Evolutionary conservation across 2,797 vertebrate genomes (phyloP), one percentile per base, ranked within the genome.

Genomic region (Podarcis siculus): DNA sequence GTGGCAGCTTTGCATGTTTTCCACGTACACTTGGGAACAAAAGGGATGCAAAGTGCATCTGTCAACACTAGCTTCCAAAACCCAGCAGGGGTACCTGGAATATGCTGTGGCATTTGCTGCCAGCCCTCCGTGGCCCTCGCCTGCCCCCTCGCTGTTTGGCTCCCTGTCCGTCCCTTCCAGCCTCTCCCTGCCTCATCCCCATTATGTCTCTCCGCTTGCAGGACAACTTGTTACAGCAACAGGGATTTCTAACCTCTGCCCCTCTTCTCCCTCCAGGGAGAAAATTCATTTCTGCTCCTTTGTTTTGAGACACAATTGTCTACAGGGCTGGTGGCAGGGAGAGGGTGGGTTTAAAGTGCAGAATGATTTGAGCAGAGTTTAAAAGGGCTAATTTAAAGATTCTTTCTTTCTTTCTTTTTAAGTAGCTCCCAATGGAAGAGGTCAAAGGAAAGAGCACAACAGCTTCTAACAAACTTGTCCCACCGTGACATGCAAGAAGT

Each of bases 361-460:
- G 39, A 32, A 79, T 49, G 27, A 39, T 19, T 15, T 37, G 5
- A 78, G 5, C 19, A 1, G 21, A 82, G 61, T 93, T 78, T 0
- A 91, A 91, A 94, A 92, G 72, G 8, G n/a, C 42, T 55, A 4
- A 58, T 19, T 58, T 55, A 39, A 21, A 23, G 3, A 55, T 71
- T 71, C 67, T 71, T 30, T 71, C 23, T 71, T 71, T n/a, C 25
- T 27, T 25, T 71, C 67, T 39, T 76, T 83, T n/a, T 27, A 89
- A 91, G 92, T 30, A 30, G 17, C 91, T 91, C 93, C 93, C 93
- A 79, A 92, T 86, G 87, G 91, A 84, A 88, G 37, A 0, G 93
- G 85, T 93, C 91, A 95, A 88, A 83, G 77, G 64, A 77, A 45
- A 91, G 82, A 92, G 85, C 79, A 94, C 87, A 92, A 90, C 72